Evolutionary conservation across 2,113 vertebrate genomes (phyloP).

Genomic region (Alectura lathami): DNA sequence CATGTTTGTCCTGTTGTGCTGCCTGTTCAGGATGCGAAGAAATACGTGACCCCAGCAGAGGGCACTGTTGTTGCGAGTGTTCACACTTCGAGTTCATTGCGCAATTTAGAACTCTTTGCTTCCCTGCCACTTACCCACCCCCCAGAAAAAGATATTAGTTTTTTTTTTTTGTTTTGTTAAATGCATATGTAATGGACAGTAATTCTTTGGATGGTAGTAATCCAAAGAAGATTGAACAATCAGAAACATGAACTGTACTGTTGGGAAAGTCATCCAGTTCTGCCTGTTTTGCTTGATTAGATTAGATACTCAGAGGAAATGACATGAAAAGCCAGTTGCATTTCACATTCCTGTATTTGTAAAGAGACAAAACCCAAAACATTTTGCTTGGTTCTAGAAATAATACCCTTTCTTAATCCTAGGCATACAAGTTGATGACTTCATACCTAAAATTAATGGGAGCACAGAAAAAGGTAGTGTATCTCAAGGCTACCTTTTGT

Average conservation of each 20-base stretch:
- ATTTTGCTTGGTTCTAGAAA: conserved; percentile 68
- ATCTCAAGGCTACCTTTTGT: conserved; percentile 68
- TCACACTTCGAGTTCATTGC: background rate
- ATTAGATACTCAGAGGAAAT: background rate
- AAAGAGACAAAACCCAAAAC: background rate
- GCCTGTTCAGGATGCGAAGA: background rate
- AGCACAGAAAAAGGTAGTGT: conserved; percentile 86
- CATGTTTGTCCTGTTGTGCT: background rate
- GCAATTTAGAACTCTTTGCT: background rate
- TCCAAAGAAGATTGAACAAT: too few species aligned
- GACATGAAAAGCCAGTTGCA: background rate
- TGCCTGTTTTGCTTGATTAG: background rate
- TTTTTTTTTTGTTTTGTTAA: background rate
- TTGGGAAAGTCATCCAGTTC: background rate
- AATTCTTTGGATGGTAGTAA: background rate
- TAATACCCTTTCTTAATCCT: conserved; percentile 83
- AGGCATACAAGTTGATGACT: conserved; percentile 87
- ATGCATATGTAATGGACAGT: background rate
- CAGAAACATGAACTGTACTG: background rate
- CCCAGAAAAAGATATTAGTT: background rate
- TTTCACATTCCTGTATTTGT: conserved; percentile 20
- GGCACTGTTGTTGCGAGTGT: conserved; percentile 50
- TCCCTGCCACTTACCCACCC: background rate
- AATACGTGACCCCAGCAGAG: conserved; percentile 57
- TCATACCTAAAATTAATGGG: conserved; percentile 88